phyloP scores from a whole-genome alignment of 2,113 vertebrate species.

The Mungos mungo region DNA sequence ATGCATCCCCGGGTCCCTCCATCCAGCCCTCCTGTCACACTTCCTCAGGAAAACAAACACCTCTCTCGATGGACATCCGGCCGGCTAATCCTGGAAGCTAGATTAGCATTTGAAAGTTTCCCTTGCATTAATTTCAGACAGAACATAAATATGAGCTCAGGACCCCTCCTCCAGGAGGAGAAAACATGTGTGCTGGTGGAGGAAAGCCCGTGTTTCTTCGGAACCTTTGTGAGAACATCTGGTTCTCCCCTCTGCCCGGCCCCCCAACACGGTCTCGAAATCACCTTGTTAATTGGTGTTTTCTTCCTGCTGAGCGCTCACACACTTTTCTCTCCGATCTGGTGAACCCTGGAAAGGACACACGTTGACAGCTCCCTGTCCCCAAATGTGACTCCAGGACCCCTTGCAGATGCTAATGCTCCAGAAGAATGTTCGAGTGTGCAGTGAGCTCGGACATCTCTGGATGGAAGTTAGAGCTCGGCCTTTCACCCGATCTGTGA shows the following conservation, averaged over 20 bases:
- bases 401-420: background rate
- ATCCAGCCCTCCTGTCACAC: background rate
- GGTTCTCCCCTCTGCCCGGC: slow-evolving; percentile 54
- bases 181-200: slow-evolving; percentile 71
- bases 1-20: background rate
- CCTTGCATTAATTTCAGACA: slow-evolving; percentile 80
- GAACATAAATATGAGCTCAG: slow-evolving; percentile 71
- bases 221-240: slow-evolving; percentile 72
- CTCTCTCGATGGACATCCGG: slow-evolving; percentile 16
- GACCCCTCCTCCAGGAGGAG: slow-evolving; percentile 67
- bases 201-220: slow-evolving; percentile 31
- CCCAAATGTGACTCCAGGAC: background rate
- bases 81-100: slow-evolving; percentile 38
- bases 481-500: background rate
- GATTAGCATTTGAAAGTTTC: slow-evolving; percentile 76
- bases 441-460: background rate
- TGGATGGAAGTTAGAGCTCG: background rate
- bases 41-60: slow-evolving; percentile 59
- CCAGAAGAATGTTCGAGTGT: background rate
- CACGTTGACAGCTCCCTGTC: slow-evolving; percentile 41
- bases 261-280: slow-evolving; percentile 59
- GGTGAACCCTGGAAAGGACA: slow-evolving; percentile 53
- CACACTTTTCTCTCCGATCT: slow-evolving; percentile 19
- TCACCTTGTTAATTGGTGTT: slow-evolving; percentile 79
- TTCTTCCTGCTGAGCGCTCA: slow-evolving; percentile 35